phyloP scores from a whole-genome alignment of 2,797 vertebrate species.

The Pangasius krempfi region DNA sequence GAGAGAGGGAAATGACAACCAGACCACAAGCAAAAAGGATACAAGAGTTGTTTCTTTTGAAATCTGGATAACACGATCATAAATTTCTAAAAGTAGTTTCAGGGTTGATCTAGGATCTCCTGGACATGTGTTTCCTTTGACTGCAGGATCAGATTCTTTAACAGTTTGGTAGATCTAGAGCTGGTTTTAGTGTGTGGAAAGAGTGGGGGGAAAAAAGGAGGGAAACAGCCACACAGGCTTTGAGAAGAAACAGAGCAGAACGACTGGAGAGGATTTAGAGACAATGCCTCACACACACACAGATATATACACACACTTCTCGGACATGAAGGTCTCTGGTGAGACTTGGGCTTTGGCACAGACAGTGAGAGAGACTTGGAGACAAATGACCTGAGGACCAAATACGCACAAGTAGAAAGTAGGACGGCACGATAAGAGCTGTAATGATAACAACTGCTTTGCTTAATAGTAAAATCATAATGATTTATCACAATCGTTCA shows the following conservation, averaged over 20 bases:
- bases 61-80: not conserved
- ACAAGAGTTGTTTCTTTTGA: conserved; percentile 23
- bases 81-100: not conserved
- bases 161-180: not conserved
- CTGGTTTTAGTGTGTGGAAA: conserved; percentile 31
- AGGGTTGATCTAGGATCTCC: conserved; percentile 5
- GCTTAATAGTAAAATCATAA: not conserved
- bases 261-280: conserved; percentile 26
- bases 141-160: conserved; percentile 1
- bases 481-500: not conserved
- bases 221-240: not conserved
- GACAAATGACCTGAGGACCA: conserved; percentile 45
- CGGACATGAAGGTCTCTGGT: conserved; percentile 44
- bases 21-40: conserved; percentile 31
- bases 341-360: conserved; percentile 24
- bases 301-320: conserved; percentile 36
- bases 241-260: conserved; percentile 51
- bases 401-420: conserved; percentile 50
- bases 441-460: not conserved
- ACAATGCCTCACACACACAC: conserved; percentile 18
- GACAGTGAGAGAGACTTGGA: conserved; percentile 42
- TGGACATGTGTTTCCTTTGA: conserved; percentile 9
- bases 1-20: conserved; percentile 40
- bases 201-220: not conserved
- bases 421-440: not conserved